phyloP scores from a whole-genome alignment of 2,888 invertebrate genomes.

The Trimorus sp. region DNA sequence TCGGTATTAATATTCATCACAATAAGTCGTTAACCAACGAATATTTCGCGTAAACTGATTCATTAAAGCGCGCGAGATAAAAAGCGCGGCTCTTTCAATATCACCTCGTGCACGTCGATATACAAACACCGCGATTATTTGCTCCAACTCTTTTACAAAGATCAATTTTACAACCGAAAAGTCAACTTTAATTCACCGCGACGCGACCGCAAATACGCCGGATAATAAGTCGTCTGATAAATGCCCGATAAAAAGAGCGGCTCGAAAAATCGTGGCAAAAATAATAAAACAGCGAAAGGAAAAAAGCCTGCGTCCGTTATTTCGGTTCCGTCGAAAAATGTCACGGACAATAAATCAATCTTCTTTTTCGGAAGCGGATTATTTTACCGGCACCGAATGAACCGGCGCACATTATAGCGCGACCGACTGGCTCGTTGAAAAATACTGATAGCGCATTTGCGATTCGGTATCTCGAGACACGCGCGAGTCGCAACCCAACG shows the following conservation, averaged over 20 bases:
- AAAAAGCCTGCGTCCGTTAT: slow-evolving; percentile 2
- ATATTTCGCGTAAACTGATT: too few species aligned
- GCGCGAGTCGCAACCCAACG: slow-evolving; percentile 21
- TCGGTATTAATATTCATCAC: too few species aligned
- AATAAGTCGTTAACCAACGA: too few species aligned
- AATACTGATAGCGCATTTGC: slow-evolving; percentile 44
- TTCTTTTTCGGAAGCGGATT: slow-evolving; percentile 12
- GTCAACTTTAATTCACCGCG: too few species aligned
- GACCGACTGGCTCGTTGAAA: slow-evolving; percentile 32
- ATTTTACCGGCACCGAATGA: slow-evolving; percentile 31
- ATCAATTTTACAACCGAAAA: too few species aligned
- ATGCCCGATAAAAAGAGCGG: too few species aligned
- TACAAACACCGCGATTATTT: too few species aligned
- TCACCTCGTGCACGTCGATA: too few species aligned
- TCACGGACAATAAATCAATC: slow-evolving; percentile 41
- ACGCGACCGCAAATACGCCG: background rate
- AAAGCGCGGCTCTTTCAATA: too few species aligned
- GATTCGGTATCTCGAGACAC: slow-evolving; percentile 37
- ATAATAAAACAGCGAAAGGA: slow-evolving; percentile 5
- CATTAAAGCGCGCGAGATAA: too few species aligned
- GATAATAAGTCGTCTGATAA: slow-evolving; percentile 2
- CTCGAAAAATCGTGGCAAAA: background rate
- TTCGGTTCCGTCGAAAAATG: slow-evolving; percentile 19
- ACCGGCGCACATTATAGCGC: slow-evolving; percentile 23
- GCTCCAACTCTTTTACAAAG: too few species aligned